phyloP scores from a whole-genome alignment of 2,113 vertebrate species.

The Pterocles burchelli region DNA sequence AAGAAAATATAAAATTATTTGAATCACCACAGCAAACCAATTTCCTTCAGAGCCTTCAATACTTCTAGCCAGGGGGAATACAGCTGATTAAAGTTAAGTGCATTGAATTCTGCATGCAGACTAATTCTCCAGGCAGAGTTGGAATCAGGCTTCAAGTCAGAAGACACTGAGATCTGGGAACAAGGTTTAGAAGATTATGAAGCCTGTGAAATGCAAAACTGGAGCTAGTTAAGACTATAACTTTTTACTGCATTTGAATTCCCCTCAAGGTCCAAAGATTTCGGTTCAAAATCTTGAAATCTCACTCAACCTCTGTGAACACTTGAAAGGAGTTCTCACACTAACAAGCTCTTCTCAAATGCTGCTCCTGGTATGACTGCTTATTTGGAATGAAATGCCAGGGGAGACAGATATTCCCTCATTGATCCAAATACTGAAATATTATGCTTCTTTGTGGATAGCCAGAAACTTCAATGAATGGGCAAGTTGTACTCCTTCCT shows the following conservation, averaged over 20 bases:
- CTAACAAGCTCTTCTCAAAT: background rate
- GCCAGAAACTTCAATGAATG: background rate
- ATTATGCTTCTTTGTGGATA: background rate
- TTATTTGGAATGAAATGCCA: background rate
- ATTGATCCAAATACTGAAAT: background rate
- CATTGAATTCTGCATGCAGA: background rate
- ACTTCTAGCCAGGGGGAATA: background rate
- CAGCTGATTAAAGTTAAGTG: background rate
- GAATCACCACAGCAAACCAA: background rate
- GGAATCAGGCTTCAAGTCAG: background rate
- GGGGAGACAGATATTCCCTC: background rate
- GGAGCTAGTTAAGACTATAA: background rate
- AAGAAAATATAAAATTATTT: slow-evolving; percentile 4
- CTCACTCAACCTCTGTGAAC: background rate
- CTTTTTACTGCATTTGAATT: background rate
- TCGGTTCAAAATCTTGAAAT: background rate
- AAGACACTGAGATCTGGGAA: background rate
- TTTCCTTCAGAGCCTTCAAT: background rate
- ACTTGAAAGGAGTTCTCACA: background rate
- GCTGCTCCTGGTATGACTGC: background rate
- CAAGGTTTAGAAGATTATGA: background rate
- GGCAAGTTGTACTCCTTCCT: background rate
- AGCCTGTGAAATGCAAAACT: background rate
- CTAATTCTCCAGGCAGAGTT: background rate
- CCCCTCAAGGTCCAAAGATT: background rate